These are phyloP conservation scores for Dryadula phaetusa DNA, from an alignment of 2,888 invertebrate genomes.

Conservation along the genomic window DNA sequence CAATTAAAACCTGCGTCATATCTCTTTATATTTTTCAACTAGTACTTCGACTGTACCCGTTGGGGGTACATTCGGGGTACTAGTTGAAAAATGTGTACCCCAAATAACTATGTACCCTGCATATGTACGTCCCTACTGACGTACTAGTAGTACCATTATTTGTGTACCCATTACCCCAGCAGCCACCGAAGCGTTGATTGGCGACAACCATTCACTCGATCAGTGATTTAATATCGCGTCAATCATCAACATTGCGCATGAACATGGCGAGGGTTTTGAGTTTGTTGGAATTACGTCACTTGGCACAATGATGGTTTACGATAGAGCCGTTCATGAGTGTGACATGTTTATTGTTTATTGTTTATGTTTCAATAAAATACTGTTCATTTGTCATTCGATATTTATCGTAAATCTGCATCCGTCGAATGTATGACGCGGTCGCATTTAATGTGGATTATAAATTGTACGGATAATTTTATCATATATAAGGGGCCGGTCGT, in stretches of 20 bases:
- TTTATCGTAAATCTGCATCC: conserved; percentile 24
- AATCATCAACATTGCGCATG: conserved; percentile 23
- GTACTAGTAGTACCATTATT: not conserved
- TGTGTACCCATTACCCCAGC: not conserved
- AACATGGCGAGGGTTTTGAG: conserved; percentile 5
- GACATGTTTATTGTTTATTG: conserved; percentile 29
- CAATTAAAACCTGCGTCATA: too few relatives aligned
- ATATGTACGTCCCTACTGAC: too few relatives aligned
- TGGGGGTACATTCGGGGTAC: too few relatives aligned
- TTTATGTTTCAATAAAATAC: conserved; percentile 28
- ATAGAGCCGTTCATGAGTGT: conserved; percentile 42
- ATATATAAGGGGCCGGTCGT: too few relatives aligned
- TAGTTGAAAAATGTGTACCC: too few relatives aligned
- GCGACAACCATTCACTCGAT: conserved; percentile 31
- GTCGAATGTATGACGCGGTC: conserved; percentile 19
- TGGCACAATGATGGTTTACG: conserved; percentile 48
- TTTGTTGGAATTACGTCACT: conserved; percentile 36
- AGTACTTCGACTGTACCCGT: too few relatives aligned
- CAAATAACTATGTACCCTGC: too few relatives aligned
- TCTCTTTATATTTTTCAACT: too few relatives aligned
- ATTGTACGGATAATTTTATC: not conserved
- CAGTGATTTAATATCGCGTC: conserved; percentile 37
- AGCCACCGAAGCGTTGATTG: not conserved
- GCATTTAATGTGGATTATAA: conserved; percentile 7
- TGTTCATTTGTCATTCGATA: conserved; percentile 18